These are phyloP conservation scores for Tichodroma muraria DNA, from an alignment of 2,113 vertebrate species.

Conservation along the genomic window DNA sequence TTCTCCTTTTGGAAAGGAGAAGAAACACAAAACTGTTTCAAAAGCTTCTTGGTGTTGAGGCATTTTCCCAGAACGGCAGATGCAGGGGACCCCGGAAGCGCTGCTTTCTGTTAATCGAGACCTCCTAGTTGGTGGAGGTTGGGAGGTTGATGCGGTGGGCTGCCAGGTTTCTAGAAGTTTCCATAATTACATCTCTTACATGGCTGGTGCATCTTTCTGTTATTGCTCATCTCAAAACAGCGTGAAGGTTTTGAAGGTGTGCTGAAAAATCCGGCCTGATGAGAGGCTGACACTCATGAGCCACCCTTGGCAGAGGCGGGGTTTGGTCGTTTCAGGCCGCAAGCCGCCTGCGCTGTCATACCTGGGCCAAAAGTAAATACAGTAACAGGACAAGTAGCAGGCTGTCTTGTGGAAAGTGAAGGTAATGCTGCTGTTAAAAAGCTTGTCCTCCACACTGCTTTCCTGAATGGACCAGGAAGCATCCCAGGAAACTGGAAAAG, in stretches of 20 bases:
- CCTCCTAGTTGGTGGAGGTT: background rate
- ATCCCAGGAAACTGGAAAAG: slow-evolving; percentile 6
- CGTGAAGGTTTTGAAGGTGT: background rate
- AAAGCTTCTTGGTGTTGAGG: background rate
- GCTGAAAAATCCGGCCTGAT: background rate
- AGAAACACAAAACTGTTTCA: background rate
- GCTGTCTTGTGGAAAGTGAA: background rate
- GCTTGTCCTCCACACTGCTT: background rate
- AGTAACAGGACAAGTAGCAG: background rate
- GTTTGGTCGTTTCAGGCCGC: background rate
- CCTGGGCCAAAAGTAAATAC: background rate
- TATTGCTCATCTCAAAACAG: background rate
- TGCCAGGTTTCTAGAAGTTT: background rate
- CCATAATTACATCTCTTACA: background rate
- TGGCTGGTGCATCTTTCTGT: background rate
- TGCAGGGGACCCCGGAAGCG: rapidly evolving
- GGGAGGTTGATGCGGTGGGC: background rate
- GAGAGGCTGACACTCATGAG: background rate
- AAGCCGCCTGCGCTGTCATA: background rate
- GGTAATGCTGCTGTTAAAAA: background rate
- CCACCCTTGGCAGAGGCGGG: background rate
- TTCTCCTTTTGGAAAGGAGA: background rate
- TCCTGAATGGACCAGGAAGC: slow-evolving; percentile 14
- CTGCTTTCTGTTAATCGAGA: background rate
- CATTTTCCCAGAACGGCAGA: background rate